Conservation (phyloP, 2,797 vertebrate species). For the Sebastes iracundus region DNA sequence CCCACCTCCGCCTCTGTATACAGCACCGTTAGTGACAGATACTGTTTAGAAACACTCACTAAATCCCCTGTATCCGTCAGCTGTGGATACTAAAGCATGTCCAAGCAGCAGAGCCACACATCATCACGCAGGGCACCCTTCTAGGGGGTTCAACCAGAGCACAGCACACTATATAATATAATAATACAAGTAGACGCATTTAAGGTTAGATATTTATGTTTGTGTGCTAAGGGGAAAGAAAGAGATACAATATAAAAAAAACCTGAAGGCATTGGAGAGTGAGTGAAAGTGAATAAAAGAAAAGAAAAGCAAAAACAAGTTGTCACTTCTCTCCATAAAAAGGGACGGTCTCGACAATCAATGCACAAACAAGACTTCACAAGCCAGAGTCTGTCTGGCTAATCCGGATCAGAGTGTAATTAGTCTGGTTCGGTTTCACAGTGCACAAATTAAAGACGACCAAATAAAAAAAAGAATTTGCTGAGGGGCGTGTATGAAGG, state of each 20-base stretch:
- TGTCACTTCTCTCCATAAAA: not conserved
- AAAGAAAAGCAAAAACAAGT: not conserved
- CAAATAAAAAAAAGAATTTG: too few species aligned
- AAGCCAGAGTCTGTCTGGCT: too few species aligned
- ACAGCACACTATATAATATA: not conserved
- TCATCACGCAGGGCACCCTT: not conserved
- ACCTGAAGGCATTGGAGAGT: not conserved
- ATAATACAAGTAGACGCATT: not conserved
- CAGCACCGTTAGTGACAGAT: conserved; percentile 3
- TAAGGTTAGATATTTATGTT: not conserved
- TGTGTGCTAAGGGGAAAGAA: not conserved
- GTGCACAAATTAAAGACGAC: too few species aligned
- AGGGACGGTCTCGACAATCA: not conserved
- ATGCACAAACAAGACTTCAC: not conserved
- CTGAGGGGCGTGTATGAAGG: too few species aligned
- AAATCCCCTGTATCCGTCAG: conserved; percentile 19
- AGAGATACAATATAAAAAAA: not conserved
- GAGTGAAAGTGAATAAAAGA: not conserved
- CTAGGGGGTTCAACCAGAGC: not conserved
- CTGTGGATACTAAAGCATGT: conserved; percentile 17
- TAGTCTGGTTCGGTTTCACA: too few species aligned
- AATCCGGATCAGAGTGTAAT: too few species aligned
- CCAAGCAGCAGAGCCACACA: conserved; percentile 7
- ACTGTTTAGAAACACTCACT: conserved; percentile 10
- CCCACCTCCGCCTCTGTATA: conserved; percentile 2